Conservation (phyloP, 2,797 vertebrate species). For the Clarias fuscus region DNA sequence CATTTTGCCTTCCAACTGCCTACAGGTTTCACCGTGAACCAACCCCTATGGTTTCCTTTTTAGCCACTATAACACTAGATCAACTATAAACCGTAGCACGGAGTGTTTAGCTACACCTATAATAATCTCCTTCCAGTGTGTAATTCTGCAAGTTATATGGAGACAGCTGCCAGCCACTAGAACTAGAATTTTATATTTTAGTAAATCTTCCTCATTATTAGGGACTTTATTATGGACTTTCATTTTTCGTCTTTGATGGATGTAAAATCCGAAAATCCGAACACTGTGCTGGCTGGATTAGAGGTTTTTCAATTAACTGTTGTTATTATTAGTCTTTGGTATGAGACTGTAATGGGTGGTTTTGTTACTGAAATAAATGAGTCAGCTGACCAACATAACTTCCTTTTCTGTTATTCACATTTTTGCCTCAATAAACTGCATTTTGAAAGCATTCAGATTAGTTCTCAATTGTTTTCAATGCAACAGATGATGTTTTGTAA, state of each 20-base stretch:
- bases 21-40: conserved; percentile 45
- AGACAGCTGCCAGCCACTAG: conserved; percentile 49
- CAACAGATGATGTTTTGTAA: not conserved
- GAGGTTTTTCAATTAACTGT: conserved; percentile 28
- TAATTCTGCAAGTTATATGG: conserved; percentile 74
- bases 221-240: conserved; percentile 28
- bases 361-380: conserved; percentile 51
- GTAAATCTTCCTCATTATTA: conserved; percentile 59
- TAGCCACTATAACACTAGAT: conserved; percentile 44
- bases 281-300: not conserved
- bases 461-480: conserved; percentile 6
- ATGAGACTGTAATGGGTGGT: conserved; percentile 53
- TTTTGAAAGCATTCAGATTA: conserved; percentile 33
- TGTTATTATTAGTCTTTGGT: conserved; percentile 55
- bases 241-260: conserved; percentile 32
- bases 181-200: conserved; percentile 50
- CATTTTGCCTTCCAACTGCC: conserved; percentile 34
- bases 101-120: conserved; percentile 47
- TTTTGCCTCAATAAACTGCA: conserved; percentile 40
- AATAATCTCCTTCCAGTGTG: conserved; percentile 58
- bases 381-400: conserved; percentile 44
- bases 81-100: conserved; percentile 43
- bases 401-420: conserved; percentile 30
- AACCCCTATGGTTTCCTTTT: conserved; percentile 48
- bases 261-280: conserved; percentile 2